A percentile compares a stretch with the other conserved stretches of the same genome.
Evolutionary conservation across 30 jellyfish, hydroid and myxozoan species (phyloP).

Genomic region (Aurelia coerulea): DNA sequence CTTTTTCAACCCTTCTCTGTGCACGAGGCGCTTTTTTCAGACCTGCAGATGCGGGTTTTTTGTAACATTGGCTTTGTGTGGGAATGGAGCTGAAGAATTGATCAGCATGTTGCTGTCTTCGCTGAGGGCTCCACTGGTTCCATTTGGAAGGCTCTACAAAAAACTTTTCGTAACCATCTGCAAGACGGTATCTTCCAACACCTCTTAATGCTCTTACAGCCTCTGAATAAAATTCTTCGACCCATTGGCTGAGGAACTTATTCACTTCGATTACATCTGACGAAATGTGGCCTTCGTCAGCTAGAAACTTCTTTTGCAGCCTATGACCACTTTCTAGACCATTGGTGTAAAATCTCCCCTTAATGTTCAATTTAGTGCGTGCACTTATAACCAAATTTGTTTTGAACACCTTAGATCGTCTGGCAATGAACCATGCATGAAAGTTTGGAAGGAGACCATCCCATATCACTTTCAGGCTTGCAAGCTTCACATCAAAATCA

Average conservation of each 20-base stretch:
- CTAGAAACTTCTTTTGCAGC: conserved; percentile 24
- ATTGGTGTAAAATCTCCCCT: no score
- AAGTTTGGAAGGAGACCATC: no score
- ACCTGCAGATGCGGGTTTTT: conserved; percentile 19
- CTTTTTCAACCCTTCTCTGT: no score
- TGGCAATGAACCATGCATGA: no score
- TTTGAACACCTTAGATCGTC: neutral
- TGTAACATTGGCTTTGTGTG: conserved; percentile 1
- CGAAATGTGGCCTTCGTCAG: conserved; percentile 21
- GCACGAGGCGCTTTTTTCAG: no score
- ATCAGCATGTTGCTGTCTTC: conserved; percentile 28
- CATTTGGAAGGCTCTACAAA: conserved; percentile 53
- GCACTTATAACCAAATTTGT: neutral
- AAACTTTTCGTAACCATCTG: conserved; percentile 28
- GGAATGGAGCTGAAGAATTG: conserved; percentile 5
- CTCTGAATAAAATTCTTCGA: no score
- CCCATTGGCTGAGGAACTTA: conserved; percentile 21
- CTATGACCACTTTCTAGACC: no score
- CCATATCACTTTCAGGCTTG: no score
- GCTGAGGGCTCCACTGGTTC: no score
- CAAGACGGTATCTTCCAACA: no score
- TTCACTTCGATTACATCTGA: conserved; percentile 26
- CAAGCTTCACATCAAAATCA: no score
- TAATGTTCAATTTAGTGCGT: neutral
- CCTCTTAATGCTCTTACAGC: conserved; percentile 57